Evolutionary conservation across 2,797 vertebrate genomes (phyloP).

Genomic region (Dipus sagitta): DNA sequence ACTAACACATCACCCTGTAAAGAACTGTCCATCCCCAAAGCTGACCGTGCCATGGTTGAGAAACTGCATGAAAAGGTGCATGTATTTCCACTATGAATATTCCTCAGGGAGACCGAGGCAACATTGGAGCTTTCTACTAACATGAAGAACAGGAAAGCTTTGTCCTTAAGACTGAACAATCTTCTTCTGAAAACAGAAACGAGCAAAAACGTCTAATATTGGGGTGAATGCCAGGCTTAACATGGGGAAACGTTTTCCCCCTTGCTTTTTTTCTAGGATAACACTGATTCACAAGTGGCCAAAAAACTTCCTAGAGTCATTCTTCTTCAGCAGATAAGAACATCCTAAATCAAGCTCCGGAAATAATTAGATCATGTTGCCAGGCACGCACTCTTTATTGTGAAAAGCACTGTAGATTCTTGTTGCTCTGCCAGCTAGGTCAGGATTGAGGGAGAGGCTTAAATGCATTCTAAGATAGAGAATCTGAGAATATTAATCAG

Average conservation of each 20-base stretch:
- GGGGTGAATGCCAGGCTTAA: conserved; percentile 58
- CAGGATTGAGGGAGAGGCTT: conserved; percentile 54
- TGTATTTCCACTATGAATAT: not conserved
- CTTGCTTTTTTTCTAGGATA: conserved; percentile 9
- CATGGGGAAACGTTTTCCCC: not conserved
- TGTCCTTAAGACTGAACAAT: not conserved
- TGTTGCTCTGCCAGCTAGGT: conserved; percentile 73
- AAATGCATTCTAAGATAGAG: conserved; percentile 38
- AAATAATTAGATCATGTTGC: conserved; percentile 72
- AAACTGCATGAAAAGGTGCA: not conserved
- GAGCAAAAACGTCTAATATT: not conserved
- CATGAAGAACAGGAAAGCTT: conserved; percentile 38
- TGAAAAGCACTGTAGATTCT: conserved; percentile 61
- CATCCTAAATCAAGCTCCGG: conserved; percentile 59
- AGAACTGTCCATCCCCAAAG: not conserved
- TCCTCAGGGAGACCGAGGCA: not conserved
- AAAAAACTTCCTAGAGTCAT: conserved; percentile 56
- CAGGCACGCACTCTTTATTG: conserved; percentile 54
- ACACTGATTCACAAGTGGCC: conserved; percentile 51
- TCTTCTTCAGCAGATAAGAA: conserved; percentile 56
- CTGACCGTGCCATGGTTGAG: not conserved
- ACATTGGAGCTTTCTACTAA: not conserved
- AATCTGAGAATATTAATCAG: conserved; percentile 47
- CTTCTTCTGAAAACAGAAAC: conserved; percentile 32
- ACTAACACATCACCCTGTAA: not conserved